phyloP scores from a whole-genome alignment of 2,113 vertebrate species.

The Tursiops truncatus region DNA sequence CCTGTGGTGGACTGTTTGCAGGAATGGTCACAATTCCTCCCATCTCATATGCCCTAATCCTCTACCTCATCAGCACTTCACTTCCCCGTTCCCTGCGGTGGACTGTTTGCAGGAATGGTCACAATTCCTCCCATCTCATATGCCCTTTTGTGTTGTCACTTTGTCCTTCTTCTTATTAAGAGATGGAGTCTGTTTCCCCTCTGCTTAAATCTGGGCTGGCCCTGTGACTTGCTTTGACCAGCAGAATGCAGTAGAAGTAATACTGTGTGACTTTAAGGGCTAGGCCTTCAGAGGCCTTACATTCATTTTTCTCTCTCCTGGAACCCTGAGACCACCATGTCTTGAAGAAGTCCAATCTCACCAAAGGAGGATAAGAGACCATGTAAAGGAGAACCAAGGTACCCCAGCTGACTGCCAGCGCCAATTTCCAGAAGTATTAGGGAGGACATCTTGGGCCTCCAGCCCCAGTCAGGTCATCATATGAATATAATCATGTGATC shows the following conservation, averaged over 20 bases:
- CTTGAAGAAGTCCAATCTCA: neutral
- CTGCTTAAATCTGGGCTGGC: neutral
- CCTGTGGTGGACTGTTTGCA: neutral
- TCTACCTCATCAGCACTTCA: neutral
- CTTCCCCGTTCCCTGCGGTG: neutral
- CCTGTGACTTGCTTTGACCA: neutral
- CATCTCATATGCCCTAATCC: too few relatives aligned
- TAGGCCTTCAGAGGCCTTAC: neutral
- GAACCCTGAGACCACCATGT: neutral
- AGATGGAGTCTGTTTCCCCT: neutral
- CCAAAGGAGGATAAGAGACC: neutral
- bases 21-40: neutral
- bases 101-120: neutral
- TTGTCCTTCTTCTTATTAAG: neutral
- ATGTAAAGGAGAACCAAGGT: neutral
- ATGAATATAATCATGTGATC: neutral
- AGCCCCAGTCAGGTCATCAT: neutral
- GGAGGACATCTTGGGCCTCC: neutral
- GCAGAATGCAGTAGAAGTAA: neutral
- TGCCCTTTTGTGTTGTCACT: neutral
- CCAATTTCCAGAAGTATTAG: neutral
- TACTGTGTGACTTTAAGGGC: neutral
- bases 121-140: neutral
- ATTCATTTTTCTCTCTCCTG: neutral
- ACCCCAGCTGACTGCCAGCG: neutral